Evolutionary conservation across 1,140 invertebrate genomes (phyloP), one percentile per base, ranked within the genome.

Genomic region (Stegodyphus dumicola): DNA sequence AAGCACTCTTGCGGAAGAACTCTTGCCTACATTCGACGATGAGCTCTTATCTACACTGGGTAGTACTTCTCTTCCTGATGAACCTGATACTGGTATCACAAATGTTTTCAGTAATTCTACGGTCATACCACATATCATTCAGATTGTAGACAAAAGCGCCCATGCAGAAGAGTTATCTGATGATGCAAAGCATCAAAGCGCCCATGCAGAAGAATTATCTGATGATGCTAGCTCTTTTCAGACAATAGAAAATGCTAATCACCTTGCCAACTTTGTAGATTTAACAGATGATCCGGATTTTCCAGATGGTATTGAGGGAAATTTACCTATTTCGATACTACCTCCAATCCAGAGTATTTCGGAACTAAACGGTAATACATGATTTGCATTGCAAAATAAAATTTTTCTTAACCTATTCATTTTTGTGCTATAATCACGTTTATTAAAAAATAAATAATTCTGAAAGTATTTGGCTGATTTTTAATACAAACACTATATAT

Each of bases 291-390:
- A 80, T 13, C 65, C 76, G 5, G 77, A 86, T 65, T 80, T 86
- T 77, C 85, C 85, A n/a, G 85, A 79, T 15, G 77, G 85, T 60
- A 60, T 86, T 5, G 85, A 86, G 52, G 85, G 51, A 11, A 80
- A 80, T 66, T 18, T 80, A 9, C 85, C 85, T 7, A 65, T 80
- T 6, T 56, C 71, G 4, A 51, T 86, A 56, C 7, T 51, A 6
- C 53, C 77, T 18, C 69, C 85, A 49, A 60, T 15, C 9, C 9
- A 60, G 9, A 5, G 15, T 11, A 2, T 15, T 15, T 11, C 56
- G 5, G 56, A 60, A 60, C 15, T 15, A 60, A 60, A 11, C 4
- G 15, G 9, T 69, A 10, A 18, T 48, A 69, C 9, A 69, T n/a
- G 10, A 54, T 9, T 53, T 52, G 11, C 73, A 6, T 13, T 33